These are phyloP conservation scores for Cryptocephalus moraei DNA, from an alignment of 2,888 invertebrate genomes.

Conservation along the genomic window DNA sequence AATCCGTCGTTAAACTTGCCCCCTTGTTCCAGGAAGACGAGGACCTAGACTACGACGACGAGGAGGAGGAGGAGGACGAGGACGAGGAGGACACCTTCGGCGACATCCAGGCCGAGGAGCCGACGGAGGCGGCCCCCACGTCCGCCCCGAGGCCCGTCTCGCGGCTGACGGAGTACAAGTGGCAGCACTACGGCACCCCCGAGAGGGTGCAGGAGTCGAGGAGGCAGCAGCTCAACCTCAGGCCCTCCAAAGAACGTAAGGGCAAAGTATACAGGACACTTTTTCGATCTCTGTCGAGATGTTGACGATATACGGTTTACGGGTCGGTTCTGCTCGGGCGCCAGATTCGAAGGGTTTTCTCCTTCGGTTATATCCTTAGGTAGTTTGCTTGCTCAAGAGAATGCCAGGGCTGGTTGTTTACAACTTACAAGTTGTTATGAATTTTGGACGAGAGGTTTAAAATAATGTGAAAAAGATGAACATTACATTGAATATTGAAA, in stretches of 20 bases:
- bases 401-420: too few relatives aligned
- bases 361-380: too few relatives aligned
- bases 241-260: slow-evolving; percentile 23
- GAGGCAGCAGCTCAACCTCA: slow-evolving; percentile 22
- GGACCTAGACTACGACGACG: slow-evolving; percentile 25
- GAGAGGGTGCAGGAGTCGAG: slow-evolving; percentile 30
- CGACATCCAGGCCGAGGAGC: slow-evolving; percentile 27
- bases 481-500: too few relatives aligned
- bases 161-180: slow-evolving; percentile 32
- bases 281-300: too few relatives aligned
- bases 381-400: too few relatives aligned
- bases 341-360: too few relatives aligned
- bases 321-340: too few relatives aligned
- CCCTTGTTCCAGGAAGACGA: slow-evolving; percentile 26
- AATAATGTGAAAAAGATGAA: too few relatives aligned
- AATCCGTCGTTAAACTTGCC: not conserved
- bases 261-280: too few relatives aligned
- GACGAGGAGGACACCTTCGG: slow-evolving; percentile 26
- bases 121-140: slow-evolving; percentile 12
- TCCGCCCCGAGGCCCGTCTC: slow-evolving; percentile 11
- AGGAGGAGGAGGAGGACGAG: slow-evolving; percentile 27
- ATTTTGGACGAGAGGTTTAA: too few relatives aligned
- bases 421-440: too few relatives aligned
- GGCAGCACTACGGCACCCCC: slow-evolving; percentile 33
- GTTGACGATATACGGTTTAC: too few relatives aligned